Evolutionary conservation across 2,888 invertebrate species (phyloP).

Genomic region (Steinernema scapterisci): DNA sequence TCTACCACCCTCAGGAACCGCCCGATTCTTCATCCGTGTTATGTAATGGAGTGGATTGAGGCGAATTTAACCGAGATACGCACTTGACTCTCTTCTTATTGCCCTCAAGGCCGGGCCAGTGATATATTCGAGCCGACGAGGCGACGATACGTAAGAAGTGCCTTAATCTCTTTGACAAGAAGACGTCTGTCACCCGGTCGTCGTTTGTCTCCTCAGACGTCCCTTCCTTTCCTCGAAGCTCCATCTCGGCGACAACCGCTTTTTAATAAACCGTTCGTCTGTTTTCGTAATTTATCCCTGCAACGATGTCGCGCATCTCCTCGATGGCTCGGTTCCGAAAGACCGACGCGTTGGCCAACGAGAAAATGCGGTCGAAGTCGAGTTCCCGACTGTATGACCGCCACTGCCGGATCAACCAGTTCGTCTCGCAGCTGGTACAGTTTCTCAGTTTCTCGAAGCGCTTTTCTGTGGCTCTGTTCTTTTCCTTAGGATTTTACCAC

Average conservation of each 20-base stretch:
- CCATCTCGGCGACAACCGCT: slow-evolving; percentile 14
- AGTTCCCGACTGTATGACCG: slow-evolving; percentile 52
- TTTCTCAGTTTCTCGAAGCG: neutral
- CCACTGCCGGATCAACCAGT: slow-evolving; percentile 24
- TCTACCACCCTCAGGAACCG: neutral
- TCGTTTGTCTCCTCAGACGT: neutral
- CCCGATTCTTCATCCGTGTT: neutral
- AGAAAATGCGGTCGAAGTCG: slow-evolving; percentile 49
- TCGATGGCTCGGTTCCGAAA: slow-evolving; percentile 61
- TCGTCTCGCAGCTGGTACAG: slow-evolving; percentile 28
- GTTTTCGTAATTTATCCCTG: neutral
- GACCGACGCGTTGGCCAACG: slow-evolving; percentile 45
- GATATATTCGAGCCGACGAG: slow-evolving; percentile 11
- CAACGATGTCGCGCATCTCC: slow-evolving; percentile 65
- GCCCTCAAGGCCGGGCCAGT: slow-evolving; percentile 19
- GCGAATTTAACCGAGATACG: slow-evolving; percentile 24
- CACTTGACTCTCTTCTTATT: slow-evolving; percentile 29
- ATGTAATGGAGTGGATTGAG: slow-evolving; percentile 26
- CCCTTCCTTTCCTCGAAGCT: slow-evolving; percentile 16
- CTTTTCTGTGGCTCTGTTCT: no score
- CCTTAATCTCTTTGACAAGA: slow-evolving; percentile 27
- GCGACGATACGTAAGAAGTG: slow-evolving; percentile 10
- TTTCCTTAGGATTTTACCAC: no score
- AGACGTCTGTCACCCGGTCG: slow-evolving; percentile 1
- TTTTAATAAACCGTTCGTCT: slow-evolving; percentile 14